Percentiles rank a stretch among this genome's conserved stretches.
Evolutionary conservation across 2,888 invertebrate species (phyloP).

Genomic region (Lycophotia porphyrea): DNA sequence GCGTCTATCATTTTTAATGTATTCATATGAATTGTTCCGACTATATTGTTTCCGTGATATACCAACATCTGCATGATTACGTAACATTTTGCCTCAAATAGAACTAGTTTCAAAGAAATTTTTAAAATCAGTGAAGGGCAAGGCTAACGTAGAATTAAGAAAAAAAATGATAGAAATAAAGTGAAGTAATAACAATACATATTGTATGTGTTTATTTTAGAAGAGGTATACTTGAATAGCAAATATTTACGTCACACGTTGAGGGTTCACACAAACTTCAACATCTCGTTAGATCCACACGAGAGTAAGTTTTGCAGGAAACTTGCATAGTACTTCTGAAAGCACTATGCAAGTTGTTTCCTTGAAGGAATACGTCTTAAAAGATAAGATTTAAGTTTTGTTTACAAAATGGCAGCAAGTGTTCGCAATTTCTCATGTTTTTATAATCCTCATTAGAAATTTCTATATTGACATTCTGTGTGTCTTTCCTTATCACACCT

Average conservation of each 20-base stretch:
- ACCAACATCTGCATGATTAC: constrained; percentile 12
- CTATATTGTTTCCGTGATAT: neutral
- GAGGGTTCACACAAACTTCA: constrained; percentile 10
- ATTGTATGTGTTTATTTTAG: neutral
- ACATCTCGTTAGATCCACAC: constrained; percentile 15
- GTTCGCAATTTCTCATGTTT: neutral
- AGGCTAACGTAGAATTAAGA: neutral
- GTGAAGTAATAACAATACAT: neutral
- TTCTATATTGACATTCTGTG: neutral
- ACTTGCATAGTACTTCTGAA: neutral
- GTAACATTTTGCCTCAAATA: neutral
- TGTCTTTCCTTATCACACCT: neutral
- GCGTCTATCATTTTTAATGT: neutral
- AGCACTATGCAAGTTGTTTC: neutral
- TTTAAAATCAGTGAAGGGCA: neutral
- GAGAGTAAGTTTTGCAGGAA: no score
- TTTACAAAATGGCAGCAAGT: neutral
- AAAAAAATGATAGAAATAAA: neutral
- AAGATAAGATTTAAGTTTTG: neutral
- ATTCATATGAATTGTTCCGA: neutral
- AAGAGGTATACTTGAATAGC: neutral
- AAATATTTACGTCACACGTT: neutral
- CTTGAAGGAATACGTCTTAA: neutral
- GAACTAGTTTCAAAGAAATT: neutral
- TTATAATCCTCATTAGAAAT: neutral